These are phyloP conservation scores for Pasiphila rectangulata DNA, from an alignment of 2,888 invertebrate genomes.

Conservation along the genomic window DNA sequence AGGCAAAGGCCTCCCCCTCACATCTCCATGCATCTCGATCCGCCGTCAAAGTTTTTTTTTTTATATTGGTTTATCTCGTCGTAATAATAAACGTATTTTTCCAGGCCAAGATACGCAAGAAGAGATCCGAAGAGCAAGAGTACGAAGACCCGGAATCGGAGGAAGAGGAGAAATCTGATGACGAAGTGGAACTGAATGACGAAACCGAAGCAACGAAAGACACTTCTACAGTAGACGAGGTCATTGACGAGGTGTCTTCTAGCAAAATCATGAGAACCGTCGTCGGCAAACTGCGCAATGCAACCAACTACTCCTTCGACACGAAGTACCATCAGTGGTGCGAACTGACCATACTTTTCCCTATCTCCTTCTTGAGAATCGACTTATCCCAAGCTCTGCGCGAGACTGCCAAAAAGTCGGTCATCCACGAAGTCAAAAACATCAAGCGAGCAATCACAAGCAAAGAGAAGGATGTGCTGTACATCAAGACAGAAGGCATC, in stretches of 20 bases:
- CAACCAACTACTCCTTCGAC: slow-evolving; percentile 88
- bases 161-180: slow-evolving; percentile 79
- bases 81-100: slow-evolving; percentile 30
- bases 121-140: slow-evolving; percentile 82
- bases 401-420: slow-evolving; percentile 84
- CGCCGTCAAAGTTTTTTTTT: background rate
- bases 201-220: slow-evolving; percentile 51
- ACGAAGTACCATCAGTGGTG: slow-evolving; percentile 90
- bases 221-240: slow-evolving; percentile 42
- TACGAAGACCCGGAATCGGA: slow-evolving; percentile 84
- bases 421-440: slow-evolving; percentile 89
- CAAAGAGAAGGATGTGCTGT: slow-evolving; percentile 82
- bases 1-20: too few species aligned
- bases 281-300: slow-evolving; percentile 59
- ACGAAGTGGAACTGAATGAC: slow-evolving; percentile 59
- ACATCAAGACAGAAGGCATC: slow-evolving; percentile 96
- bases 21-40: too few species aligned
- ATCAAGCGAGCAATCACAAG: slow-evolving; percentile 93
- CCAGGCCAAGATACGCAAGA: slow-evolving; percentile 77
- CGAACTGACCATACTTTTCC: slow-evolving; percentile 87
- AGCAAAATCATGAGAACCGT: slow-evolving; percentile 64
- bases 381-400: slow-evolving; percentile 88
- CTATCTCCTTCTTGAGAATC: slow-evolving; percentile 73
- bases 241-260: slow-evolving; percentile 46
- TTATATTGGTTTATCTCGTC: too few species aligned